Conservation (phyloP, 1,140 invertebrate species). For the Drosophila guanche region DNA sequence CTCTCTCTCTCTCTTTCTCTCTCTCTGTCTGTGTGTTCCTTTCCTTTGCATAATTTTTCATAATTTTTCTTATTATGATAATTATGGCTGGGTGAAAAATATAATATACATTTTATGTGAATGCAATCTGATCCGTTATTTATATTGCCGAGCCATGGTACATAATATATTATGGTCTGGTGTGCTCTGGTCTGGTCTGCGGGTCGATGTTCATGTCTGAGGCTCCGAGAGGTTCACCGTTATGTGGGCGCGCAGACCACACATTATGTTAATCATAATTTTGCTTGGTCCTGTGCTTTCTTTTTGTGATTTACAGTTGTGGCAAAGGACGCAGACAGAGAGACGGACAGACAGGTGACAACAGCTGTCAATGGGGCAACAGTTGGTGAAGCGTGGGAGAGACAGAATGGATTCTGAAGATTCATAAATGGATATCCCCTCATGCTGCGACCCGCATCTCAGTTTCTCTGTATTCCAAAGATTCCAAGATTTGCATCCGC, state of each 20-base stretch:
- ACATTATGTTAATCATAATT: constrained; percentile 71
- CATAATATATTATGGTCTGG: constrained; percentile 45
- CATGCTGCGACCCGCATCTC: background rate
- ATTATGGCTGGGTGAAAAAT: constrained; percentile 59
- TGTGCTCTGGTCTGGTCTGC: constrained; percentile 43
- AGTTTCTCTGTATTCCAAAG: constrained; percentile 1
- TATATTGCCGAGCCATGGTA: constrained; percentile 38
- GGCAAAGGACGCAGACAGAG: too few relatives aligned
- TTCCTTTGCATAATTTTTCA: constrained; percentile 69
- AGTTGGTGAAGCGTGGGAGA: constrained; percentile 37
- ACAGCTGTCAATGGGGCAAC: constrained; percentile 58
- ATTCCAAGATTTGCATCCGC: constrained; percentile 45
- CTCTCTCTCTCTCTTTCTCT: background rate
- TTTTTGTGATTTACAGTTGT: constrained; percentile 60
- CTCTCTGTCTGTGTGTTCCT: constrained; percentile 19
- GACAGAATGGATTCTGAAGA: background rate
- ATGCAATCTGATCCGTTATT: constrained; percentile 81
- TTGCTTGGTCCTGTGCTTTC: constrained; percentile 24
- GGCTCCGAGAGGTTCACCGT: constrained; percentile 46
- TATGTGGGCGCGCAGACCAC: constrained; percentile 77
- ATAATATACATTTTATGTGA: constrained; percentile 72
- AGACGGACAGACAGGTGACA: constrained; percentile 64
- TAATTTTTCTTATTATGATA: constrained; percentile 75
- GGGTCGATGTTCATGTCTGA: constrained; percentile 42
- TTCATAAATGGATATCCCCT: background rate